Percentiles rank a stretch among this genome's conserved stretches.
Evolutionary conservation across 2,113 vertebrate genomes (phyloP).

Genomic region (Hydrochoerus hydrochaeris): DNA sequence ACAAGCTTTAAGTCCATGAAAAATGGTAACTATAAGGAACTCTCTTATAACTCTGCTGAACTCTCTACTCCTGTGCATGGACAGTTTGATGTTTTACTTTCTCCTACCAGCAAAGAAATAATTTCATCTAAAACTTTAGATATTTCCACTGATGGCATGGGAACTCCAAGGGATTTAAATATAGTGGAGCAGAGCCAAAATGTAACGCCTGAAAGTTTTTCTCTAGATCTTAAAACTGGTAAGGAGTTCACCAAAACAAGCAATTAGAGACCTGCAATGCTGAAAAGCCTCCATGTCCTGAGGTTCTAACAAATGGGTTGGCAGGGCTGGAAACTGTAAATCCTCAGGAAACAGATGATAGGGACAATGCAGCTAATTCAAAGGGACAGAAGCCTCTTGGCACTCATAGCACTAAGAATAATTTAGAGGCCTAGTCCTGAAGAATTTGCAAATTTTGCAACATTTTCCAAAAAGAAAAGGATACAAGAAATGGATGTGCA

Average conservation of each 20-base stretch:
- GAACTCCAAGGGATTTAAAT: constrained; percentile 81
- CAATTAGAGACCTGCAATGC: constrained; percentile 88
- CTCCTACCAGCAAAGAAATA: constrained; percentile 86
- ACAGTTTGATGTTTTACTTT: constrained; percentile 85
- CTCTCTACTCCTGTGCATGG: constrained; percentile 83
- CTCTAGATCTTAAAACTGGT: constrained; percentile 80
- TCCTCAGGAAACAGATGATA: constrained; percentile 88
- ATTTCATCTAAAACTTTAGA: constrained; percentile 82
- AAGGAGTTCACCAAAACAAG: constrained; percentile 77
- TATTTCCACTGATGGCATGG: constrained; percentile 79
- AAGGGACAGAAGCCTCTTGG: constrained; percentile 82
- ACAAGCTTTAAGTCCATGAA: constrained; percentile 87
- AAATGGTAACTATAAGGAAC: constrained; percentile 84
- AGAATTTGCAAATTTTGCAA: constrained; percentile 92
- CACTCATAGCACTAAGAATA: constrained; percentile 81
- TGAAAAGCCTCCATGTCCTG: constrained; percentile 83
- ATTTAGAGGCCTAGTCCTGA: constrained; percentile 84
- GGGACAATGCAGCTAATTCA: constrained; percentile 81
- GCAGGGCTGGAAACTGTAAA: constrained; percentile 85
- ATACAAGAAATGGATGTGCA: constrained; percentile 71
- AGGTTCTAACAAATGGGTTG: constrained; percentile 95
- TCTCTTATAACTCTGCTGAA: no score
- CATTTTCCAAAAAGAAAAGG: constrained; percentile 87
- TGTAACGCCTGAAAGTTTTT: constrained; percentile 77
- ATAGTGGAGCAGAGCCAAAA: constrained; percentile 82